Evolutionary conservation across 2,797 vertebrate genomes (phyloP), one percentile per base, ranked within the genome.

Genomic region (Etheostoma perlongum): DNA sequence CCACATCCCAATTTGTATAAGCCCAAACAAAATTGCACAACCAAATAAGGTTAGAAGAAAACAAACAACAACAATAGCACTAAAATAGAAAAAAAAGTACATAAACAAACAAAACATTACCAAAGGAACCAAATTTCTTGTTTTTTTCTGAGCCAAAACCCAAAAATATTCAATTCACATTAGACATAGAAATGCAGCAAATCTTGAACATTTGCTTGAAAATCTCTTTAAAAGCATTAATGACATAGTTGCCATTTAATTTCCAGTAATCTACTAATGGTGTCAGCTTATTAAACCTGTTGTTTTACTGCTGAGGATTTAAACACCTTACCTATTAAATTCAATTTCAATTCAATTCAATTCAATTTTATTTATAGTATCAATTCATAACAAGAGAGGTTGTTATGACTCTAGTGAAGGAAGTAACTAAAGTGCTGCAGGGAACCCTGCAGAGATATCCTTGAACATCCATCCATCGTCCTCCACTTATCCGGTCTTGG

Each of bases 291-390:
- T 51, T 14, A 19, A 6, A n/a, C 27, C 1, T 0, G 11, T 30
- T 25, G 9, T 23, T 10, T 47, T 21, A 49, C 30, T 6, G 19
- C 42, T 3, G 49, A 40, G 1, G 2, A 10, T 62, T 72, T 33
- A 40, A 73, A 70, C 51, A 14, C 11, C 47, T 54, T 27, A 13
- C 25, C 58, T 19, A 2, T 69, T 55, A 54, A 53, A n/a, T n/a
- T n/a, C n/a, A n/a, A n/a, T n/a, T n/a, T n/a, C n/a, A n/a, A n/a
- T n/a, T n/a, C n/a, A n/a, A n/a, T n/a, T n/a, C n/a, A n/a, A n/a
- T n/a, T n/a, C n/a, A n/a, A n/a, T n/a, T n/a, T n/a, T n/a, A n/a
- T n/a, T n/a, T n/a, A n/a, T n/a, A n/a, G n/a, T n/a, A n/a, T n/a
- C n/a, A n/a, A n/a, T n/a, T n/a, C n/a, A n/a, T n/a, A n/a, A n/a